Percentiles rank a stretch among this genome's conserved stretches.
Evolutionary conservation across 2,113 vertebrate species (phyloP).

Genomic region (Pomatorhinus ruficollis): DNA sequence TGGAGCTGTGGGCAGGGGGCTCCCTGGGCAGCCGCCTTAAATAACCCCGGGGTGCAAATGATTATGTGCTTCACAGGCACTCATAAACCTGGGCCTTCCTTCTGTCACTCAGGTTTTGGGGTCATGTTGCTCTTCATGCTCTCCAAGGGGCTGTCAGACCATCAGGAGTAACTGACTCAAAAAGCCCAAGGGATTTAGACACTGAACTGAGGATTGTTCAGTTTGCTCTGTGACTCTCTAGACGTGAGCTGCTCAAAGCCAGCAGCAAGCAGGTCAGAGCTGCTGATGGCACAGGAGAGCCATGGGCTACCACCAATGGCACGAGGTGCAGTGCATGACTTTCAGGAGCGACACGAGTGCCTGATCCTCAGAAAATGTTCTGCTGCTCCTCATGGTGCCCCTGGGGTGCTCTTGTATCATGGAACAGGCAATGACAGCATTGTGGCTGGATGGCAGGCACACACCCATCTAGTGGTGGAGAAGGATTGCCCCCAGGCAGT

Average conservation of each 20-base stretch:
- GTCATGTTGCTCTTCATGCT: background rate
- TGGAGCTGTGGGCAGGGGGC: background rate
- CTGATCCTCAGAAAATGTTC: accelerated
- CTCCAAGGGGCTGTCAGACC: background rate
- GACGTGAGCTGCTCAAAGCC: background rate
- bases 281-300: background rate
- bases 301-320: accelerated
- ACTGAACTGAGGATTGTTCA: background rate
- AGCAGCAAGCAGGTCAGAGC: background rate
- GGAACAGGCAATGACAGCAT: background rate
- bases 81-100: background rate
- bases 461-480: background rate
- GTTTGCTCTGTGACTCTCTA: background rate
- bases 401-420: background rate
- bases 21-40: background rate
- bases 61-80: background rate
- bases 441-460: background rate
- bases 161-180: background rate
- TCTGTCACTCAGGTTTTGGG: background rate
- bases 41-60: background rate
- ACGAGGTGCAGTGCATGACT: background rate
- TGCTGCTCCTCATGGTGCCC: background rate
- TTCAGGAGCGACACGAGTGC: background rate
- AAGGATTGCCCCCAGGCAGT: background rate
- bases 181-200: background rate